Evolutionary conservation across 2,113 vertebrate species (phyloP).

Genomic region (Willisornis vidua): DNA sequence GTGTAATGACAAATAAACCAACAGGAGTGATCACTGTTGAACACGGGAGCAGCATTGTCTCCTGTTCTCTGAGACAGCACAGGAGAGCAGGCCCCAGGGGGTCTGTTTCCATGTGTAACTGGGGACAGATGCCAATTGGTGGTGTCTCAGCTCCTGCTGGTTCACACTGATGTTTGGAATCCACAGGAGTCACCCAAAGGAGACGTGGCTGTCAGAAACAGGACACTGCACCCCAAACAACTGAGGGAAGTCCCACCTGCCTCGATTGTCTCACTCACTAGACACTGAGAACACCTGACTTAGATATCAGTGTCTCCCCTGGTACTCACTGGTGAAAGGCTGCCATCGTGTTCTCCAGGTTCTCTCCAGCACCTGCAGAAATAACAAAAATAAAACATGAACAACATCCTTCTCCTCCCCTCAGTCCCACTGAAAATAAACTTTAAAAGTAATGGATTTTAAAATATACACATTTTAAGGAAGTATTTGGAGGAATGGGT

Average conservation of each 20-base stretch:
- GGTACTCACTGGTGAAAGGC: conserved; percentile 95
- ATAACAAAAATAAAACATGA: not conserved
- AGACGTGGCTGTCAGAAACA: not conserved
- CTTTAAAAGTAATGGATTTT: not conserved
- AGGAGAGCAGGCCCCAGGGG: not conserved
- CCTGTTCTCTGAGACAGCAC: not conserved
- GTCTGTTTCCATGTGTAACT: not conserved
- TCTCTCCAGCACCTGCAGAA: conserved; percentile 91
- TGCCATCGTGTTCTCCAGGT: conserved; percentile 96
- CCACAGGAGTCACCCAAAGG: not conserved
- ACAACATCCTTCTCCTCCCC: not conserved
- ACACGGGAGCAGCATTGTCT: not conserved
- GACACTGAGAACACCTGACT: not conserved
- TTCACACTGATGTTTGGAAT: not conserved
- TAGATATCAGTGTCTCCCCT: not conserved
- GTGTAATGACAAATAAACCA: not conserved
- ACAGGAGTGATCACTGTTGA: not conserved
- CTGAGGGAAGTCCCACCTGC: not conserved
- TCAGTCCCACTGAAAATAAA: not conserved
- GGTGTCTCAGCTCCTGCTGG: not conserved
- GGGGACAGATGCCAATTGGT: not conserved
- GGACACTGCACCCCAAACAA: not conserved
- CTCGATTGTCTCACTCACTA: not conserved
- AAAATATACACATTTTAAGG: not conserved
- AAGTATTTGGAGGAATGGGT: not conserved